Base-by-base conservation (phyloP, 2,888 invertebrate species). In the Apoda limacodes region DNA sequence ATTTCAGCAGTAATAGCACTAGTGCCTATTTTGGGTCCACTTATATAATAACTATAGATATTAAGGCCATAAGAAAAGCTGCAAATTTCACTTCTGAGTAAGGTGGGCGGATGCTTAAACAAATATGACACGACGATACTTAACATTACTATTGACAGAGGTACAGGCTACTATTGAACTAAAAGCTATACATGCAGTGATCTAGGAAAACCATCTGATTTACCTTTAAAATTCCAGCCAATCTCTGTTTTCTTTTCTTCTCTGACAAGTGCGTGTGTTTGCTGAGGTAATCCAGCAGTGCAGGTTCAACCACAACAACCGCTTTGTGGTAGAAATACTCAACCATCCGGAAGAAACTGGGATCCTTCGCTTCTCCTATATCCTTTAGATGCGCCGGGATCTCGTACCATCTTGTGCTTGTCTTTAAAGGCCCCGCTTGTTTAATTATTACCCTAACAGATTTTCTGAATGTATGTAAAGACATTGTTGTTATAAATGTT, bases 271-370 rank as follows among this genome's bases (percentile, higher is more conserved):
- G 62, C 3, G 63, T 52, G 43, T 76, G 61, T 45, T 70, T 83
- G 45, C 54, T 69, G 32, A 64, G 64, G 27, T 84, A 67, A 2
- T 85, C 83, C 1, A 75, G 48, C 2, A 88, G 61, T 11, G 83
- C 62, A 1, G 83, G 82, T 47, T 86, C 85, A 17, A 66, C 63
- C 0, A 76, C 58, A 2, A 51, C 52, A 22, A 85, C 78, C 2
- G 88, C 88, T 36, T 76, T 74, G 54, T 88, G 88, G 55, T 86
- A 88, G 61, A 85, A 88, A 52, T 83, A 85, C 48, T 88, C 87
- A 13, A 90, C 88, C 86, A 87, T 88, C 34, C 75, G 62, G 48
- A 63, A 83, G 52, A 86, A 86, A 19, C 72, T 75, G 0, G 86
- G 86, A 45, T 86, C 52, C 0, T 58, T 51, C 0, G 65, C 66